Conservation (phyloP, 37 sponge, comb jelly and placozoan genomes). For the Aphrocallistes beatrix region DNA sequence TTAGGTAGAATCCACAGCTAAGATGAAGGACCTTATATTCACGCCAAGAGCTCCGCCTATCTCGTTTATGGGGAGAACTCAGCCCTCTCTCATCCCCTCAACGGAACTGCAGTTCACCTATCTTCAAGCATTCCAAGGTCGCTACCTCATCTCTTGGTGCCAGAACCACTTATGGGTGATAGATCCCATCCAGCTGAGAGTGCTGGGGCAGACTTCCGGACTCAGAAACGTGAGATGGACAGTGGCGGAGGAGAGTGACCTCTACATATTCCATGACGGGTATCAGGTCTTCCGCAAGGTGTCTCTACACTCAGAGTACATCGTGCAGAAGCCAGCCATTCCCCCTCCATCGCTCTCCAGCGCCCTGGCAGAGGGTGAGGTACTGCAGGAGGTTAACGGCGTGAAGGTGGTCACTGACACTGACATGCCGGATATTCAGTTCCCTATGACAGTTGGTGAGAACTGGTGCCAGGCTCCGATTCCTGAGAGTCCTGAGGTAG, state of each 20-base stretch:
- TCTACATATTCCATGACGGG: not conserved
- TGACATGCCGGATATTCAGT: not conserved
- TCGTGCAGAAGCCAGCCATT: not conserved
- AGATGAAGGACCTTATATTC: constrained; percentile 19
- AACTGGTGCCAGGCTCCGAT: not conserved
- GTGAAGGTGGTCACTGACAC: not conserved
- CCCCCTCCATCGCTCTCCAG: not conserved
- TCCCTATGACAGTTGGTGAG: not conserved
- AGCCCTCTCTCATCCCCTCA: constrained; percentile 7
- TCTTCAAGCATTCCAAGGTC: constrained; percentile 21
- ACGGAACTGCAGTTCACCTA: constrained; percentile 21
- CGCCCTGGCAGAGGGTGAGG: not conserved
- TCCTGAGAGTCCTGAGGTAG: too few relatives aligned
- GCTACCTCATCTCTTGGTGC: constrained; percentile 17
- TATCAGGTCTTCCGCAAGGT: constrained; percentile 5
- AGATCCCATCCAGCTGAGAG: not conserved
- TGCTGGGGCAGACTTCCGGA: not conserved
- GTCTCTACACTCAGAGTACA: not conserved
- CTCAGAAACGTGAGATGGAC: not conserved
- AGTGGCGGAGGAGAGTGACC: not conserved
- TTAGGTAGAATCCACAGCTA: constrained; percentile 19
- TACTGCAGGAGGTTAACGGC: not conserved
- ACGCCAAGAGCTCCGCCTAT: not conserved
- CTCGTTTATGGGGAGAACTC: constrained; percentile 9
- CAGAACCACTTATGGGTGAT: constrained; percentile 29